Base-by-base conservation (phyloP, 2,113 vertebrate genomes). In the Limnothrissa miodon region DNA sequence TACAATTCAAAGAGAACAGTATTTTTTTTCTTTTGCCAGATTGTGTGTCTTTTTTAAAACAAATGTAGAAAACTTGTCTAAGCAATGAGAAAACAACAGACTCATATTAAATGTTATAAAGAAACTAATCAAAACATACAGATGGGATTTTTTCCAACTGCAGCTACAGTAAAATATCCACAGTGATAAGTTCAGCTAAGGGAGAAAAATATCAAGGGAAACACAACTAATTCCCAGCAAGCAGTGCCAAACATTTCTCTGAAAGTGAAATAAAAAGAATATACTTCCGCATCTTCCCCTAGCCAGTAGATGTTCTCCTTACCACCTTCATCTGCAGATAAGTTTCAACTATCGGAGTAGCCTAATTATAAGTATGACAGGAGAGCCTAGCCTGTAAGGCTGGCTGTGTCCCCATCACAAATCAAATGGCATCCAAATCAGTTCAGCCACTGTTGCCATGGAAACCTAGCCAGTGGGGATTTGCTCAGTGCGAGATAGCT, bases 1-100 rank as follows among this genome's bases (percentile, higher is more conserved):
- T 84, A 88, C 90, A 88, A 92, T 86, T 87, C 85, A 90, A 86
- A 85, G 90, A 89, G 89, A 74, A 62, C 59, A 15, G 66, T 36
- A 15, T 70, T 29, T 70, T 36, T 42, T 42, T 42, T 42, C 42
- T 23, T 56, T 4, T 36, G 66, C 11, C 56, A 29, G 56, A 70
- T 42, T 42, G 42, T 74, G n/a, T 9, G 10, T 25, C 1, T 29
- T 11, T 62, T 5, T 17, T 17, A 48, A 13, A 48, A 48, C 53
- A 62, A 29, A 6, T 62, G 13, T 29, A n/a, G 10, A 13, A 56
- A 56, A 23, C 19, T 56, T 5, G 19, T 74, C 29, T 29, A 36
- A 17, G 33, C 36, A 15, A 70, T 36, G 9, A 70, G 25, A 70
- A 70, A 3, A 56, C 17, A 29, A 11, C 62, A 70, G 62, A 70